These are phyloP conservation scores for Mimas tiliae DNA, from an alignment of 2,888 invertebrate genomes.

Conservation along the genomic window DNA sequence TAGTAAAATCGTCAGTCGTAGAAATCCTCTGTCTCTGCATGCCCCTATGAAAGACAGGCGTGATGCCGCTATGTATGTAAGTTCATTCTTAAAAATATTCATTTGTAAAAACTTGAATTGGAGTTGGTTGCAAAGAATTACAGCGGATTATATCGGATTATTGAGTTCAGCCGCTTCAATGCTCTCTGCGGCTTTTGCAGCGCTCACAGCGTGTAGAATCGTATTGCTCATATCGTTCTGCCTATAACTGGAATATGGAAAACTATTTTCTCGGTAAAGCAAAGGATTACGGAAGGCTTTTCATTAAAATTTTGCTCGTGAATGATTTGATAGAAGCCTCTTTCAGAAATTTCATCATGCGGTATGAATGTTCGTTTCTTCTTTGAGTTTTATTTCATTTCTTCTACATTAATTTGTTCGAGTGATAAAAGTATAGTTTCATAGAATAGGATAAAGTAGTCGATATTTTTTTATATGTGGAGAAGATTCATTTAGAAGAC, in stretches of 20 bases:
- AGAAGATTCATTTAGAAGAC: no score
- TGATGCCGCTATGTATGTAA: background rate
- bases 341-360: background rate
- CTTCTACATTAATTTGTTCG: no score
- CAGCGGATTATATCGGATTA: constrained; percentile 30
- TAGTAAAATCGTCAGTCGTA: no score
- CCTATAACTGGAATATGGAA: constrained; percentile 6
- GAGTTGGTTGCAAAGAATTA: background rate
- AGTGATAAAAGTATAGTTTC: no score
- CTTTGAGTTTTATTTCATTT: no score
- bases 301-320: constrained; percentile 24
- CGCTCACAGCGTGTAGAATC: background rate
- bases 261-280: constrained; percentile 2
- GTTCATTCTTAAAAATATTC: no score
- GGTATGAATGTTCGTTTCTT: background rate
- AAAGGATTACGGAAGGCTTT: constrained; percentile 31
- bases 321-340: constrained; percentile 3
- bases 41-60: no score
- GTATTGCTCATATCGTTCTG: constrained; percentile 4
- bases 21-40: no score
- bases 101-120: background rate
- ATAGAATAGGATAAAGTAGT: no score
- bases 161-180: constrained; percentile 33
- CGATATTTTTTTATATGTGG: no score
- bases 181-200: background rate